These are phyloP conservation scores for Danio aesculapii DNA, from an alignment of 2,797 vertebrate genomes.

Conservation along the genomic window DNA sequence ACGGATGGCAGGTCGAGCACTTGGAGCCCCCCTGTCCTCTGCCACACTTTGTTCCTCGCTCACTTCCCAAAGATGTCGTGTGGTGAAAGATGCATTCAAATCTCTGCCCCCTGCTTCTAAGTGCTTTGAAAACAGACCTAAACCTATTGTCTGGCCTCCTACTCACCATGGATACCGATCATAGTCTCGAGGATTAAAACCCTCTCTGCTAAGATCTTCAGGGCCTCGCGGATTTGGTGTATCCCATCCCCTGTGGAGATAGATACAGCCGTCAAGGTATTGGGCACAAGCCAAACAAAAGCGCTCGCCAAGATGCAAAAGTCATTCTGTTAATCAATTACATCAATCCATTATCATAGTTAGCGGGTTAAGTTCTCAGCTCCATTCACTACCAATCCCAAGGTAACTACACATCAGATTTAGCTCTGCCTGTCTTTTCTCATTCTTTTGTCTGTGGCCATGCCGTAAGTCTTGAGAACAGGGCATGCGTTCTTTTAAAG, in stretches of 20 bases:
- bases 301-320: slow-evolving; percentile 78
- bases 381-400: slow-evolving; percentile 52
- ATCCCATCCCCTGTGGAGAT: slow-evolving; percentile 98
- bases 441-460: slow-evolving; percentile 69
- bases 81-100: slow-evolving; percentile 54
- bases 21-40: slow-evolving; percentile 66
- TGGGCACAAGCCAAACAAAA: slow-evolving; percentile 77
- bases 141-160: slow-evolving; percentile 83
- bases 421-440: slow-evolving; percentile 63
- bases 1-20: slow-evolving; percentile 70
- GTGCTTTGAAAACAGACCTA: slow-evolving; percentile 74
- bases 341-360: slow-evolving; percentile 68
- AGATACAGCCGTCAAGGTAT: slow-evolving; percentile 90
- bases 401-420: slow-evolving; percentile 57
- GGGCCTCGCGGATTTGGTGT: slow-evolving; percentile 98
- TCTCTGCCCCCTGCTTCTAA: slow-evolving; percentile 63
- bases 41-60: slow-evolving; percentile 57
- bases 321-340: slow-evolving; percentile 65
- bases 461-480: slow-evolving; percentile 73
- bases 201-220: slow-evolving; percentile 99
- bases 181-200: slow-evolving; percentile 99
- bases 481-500: slow-evolving; percentile 76
- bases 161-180: slow-evolving; percentile 99
- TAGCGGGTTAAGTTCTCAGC: slow-evolving; percentile 61
- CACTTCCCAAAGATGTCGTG: slow-evolving; percentile 44